Evolutionary conservation across 2,113 vertebrate species (phyloP).

Genomic region (Recurvirostra avosetta): DNA sequence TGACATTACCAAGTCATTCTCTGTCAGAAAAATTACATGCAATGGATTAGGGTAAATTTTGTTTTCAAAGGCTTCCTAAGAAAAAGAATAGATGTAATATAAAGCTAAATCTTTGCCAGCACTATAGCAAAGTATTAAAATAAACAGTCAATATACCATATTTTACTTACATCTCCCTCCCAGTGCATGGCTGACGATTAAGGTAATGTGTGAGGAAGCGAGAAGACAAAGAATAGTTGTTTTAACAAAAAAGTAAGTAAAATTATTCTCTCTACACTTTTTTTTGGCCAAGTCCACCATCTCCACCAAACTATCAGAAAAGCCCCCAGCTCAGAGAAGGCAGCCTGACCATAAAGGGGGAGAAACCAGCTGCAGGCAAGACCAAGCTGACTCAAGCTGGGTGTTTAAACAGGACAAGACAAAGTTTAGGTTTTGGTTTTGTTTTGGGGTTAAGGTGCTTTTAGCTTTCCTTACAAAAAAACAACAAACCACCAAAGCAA

Average conservation of each 20-base stretch:
- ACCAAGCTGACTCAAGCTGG: not conserved
- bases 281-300: not conserved
- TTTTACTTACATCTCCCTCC: not conserved
- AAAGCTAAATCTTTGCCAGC: not conserved
- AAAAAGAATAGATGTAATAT: not conserved
- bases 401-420: not conserved
- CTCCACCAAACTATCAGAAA: not conserved
- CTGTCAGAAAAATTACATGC: not conserved
- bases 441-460: not conserved
- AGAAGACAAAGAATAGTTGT: not conserved
- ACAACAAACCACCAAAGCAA: not conserved
- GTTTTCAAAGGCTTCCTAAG: not conserved
- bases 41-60: not conserved
- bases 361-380: not conserved
- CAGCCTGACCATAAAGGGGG: fast-evolving
- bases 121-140: not conserved
- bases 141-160: not conserved
- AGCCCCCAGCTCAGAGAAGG: not conserved
- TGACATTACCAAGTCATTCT: not conserved
- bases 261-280: not conserved
- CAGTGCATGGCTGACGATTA: not conserved
- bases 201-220: not conserved
- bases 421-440: not conserved
- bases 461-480: not conserved
- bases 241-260: not conserved